Evolutionary conservation across 2,888 invertebrate genomes (phyloP).

Genomic region (Dryocosmus kuriphilus): DNA sequence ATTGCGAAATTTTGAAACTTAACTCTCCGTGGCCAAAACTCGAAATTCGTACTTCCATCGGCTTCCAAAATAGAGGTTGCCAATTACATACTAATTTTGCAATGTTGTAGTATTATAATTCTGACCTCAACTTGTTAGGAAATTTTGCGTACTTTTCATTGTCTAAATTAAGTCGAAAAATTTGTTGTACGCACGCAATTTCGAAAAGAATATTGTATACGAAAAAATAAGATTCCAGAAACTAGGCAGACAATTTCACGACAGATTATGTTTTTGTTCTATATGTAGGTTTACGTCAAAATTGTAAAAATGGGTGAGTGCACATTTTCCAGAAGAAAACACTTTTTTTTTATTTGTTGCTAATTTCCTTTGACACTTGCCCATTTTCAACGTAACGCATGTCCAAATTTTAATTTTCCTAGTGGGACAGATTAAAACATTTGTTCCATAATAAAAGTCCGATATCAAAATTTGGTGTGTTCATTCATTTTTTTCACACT

Average conservation of each 20-base stretch:
- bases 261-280: neutral
- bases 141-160: conserved; percentile 26
- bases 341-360: conserved; percentile 54
- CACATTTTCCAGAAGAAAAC: conserved; percentile 46
- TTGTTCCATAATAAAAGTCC: conserved; percentile 61
- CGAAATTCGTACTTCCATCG: neutral
- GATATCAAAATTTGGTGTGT: conserved; percentile 8
- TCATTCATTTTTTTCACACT: neutral
- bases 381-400: conserved; percentile 56
- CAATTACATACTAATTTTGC: conserved; percentile 2
- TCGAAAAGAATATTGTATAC: neutral
- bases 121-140: neutral
- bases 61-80: neutral
- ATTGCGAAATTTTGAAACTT: conserved; percentile 24
- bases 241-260: neutral
- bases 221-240: neutral
- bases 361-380: conserved; percentile 57
- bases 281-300: neutral
- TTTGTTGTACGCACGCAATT: neutral
- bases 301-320: conserved; percentile 65
- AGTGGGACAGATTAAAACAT: conserved; percentile 57
- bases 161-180: neutral
- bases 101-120: neutral
- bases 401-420: conserved; percentile 61
- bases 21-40: neutral